Conservation (phyloP, 2,888 invertebrate genomes). For the Neoitamus cyanurus region DNA sequence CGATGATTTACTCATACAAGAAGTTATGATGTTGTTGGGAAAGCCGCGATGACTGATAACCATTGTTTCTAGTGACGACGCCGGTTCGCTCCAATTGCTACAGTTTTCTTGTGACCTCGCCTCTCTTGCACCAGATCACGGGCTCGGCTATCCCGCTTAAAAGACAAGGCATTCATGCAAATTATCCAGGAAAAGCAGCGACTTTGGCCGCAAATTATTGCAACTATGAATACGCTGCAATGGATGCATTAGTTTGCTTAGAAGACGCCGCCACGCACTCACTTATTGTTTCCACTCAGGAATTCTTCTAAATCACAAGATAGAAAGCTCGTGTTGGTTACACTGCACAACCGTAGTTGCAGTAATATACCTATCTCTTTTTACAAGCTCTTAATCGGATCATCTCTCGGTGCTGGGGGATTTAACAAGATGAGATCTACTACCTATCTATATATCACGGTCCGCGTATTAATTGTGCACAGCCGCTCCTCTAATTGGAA, state of each 20-base stretch:
- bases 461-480: not conserved
- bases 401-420: not conserved
- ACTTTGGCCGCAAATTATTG: slow-evolving; percentile 5
- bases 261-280: not conserved
- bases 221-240: not conserved
- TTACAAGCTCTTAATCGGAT: not conserved
- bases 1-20: slow-evolving; percentile 18
- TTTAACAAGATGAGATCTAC: not conserved
- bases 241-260: not conserved
- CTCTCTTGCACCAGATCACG: not conserved
- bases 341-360: not conserved
- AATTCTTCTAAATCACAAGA: not conserved
- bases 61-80: not conserved
- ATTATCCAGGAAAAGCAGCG: not conserved
- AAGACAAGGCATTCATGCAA: not conserved
- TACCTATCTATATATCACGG: too few relatives aligned
- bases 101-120: not conserved
- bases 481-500: not conserved
- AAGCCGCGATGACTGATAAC: not conserved
- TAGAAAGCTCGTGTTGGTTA: not conserved
- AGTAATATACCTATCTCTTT: not conserved
- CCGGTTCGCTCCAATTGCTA: not conserved
- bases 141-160: not conserved
- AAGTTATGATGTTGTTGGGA: slow-evolving; percentile 16
- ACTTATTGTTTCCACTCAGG: not conserved